Conservation (phyloP, 2,888 invertebrate genomes). For the Cheilosia scutellata region DNA sequence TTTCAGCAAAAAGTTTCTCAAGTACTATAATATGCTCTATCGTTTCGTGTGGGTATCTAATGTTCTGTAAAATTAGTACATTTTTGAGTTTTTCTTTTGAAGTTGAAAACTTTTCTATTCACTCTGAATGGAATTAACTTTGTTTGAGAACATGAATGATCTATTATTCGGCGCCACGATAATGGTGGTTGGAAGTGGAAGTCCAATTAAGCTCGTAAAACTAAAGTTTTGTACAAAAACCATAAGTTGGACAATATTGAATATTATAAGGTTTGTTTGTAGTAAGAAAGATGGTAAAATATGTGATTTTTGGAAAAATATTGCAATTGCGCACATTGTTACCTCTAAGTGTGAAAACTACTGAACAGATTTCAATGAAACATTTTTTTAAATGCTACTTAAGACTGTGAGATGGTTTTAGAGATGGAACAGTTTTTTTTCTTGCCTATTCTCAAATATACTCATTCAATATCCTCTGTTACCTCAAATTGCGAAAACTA, state of each 20-base stretch:
- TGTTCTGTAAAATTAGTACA: conserved; percentile 71
- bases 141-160: background rate
- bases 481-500: no score
- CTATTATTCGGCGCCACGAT: background rate
- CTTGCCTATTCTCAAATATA: no score
- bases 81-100: conserved; percentile 13
- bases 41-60: conserved; percentile 53
- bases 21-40: conserved; percentile 18
- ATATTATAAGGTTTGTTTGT: background rate
- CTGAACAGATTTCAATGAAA: no score
- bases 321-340: background rate
- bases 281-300: background rate
- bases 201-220: no score
- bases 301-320: background rate
- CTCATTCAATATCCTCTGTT: no score
- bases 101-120: conserved; percentile 37
- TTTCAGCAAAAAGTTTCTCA: conserved; percentile 25
- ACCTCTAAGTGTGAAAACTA: no score
- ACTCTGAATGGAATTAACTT: background rate
- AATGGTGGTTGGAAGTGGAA: background rate
- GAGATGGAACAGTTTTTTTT: no score
- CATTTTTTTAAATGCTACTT: no score
- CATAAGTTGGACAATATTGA: background rate
- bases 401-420: no score
- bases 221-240: background rate